These are phyloP conservation scores for Araneus ventricosus DNA, from an alignment of 1,140 invertebrate genomes.

Conservation along the genomic window DNA sequence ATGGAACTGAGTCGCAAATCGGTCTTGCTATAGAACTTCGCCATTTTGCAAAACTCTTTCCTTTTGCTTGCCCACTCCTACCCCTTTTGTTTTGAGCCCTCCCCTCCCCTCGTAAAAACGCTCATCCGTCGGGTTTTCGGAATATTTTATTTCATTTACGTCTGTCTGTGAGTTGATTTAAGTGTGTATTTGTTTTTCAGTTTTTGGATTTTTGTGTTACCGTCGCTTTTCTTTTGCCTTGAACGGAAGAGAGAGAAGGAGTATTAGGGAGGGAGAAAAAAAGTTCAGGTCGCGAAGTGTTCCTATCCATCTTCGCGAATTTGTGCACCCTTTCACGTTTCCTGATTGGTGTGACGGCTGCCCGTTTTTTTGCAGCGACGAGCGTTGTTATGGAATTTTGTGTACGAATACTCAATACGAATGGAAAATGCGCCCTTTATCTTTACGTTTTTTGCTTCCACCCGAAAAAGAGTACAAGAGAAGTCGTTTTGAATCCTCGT, in stretches of 20 bases:
- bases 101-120: constrained; percentile 34
- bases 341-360: constrained; percentile 62
- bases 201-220: not conserved
- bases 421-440: constrained; percentile 24
- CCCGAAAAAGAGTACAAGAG: not conserved
- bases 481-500: constrained; percentile 40
- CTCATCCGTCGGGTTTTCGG: constrained; percentile 23
- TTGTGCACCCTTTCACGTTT: constrained; percentile 54
- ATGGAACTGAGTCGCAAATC: constrained; percentile 17
- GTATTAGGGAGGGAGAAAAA: not conserved
- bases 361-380: not conserved
- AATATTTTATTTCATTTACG: constrained; percentile 74
- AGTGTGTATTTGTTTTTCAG: constrained; percentile 39
- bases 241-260: not conserved
- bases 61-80: not conserved
- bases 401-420: not conserved
- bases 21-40: constrained; percentile 33
- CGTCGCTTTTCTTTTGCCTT: not conserved
- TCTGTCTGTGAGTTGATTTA: constrained; percentile 71
- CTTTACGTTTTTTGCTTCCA: not conserved
- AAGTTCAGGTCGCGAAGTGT: constrained; percentile 11
- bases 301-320: constrained; percentile 53
- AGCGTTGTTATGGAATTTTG: constrained; percentile 21
- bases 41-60: constrained; percentile 5
- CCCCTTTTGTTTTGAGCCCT: constrained; percentile 3